phyloP scores from a whole-genome alignment of 2,888 invertebrate species.

The Arge pagana region DNA sequence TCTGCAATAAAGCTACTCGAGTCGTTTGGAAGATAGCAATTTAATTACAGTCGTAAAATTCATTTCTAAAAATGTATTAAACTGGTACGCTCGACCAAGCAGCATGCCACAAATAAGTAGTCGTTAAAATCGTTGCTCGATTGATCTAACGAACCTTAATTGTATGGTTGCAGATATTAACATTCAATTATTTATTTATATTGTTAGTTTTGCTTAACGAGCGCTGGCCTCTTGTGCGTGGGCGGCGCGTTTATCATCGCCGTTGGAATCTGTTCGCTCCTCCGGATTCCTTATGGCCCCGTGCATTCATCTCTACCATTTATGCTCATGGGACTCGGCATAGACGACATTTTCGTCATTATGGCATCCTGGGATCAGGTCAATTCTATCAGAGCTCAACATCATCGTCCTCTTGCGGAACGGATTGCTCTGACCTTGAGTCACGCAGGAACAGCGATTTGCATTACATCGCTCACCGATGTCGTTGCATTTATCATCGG shows the following conservation, averaged over 20 bases:
- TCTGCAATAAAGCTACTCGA: too few relatives aligned
- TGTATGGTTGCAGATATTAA: too few relatives aligned
- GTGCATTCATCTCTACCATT: conserved; percentile 83
- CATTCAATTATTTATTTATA: too few relatives aligned
- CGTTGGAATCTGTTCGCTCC: conserved; percentile 72
- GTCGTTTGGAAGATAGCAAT: too few relatives aligned
- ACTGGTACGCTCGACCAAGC: too few relatives aligned
- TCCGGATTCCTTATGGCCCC: conserved; percentile 77
- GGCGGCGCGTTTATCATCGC: conserved; percentile 75
- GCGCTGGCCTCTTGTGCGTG: conserved; percentile 72
- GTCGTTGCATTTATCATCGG: conserved; percentile 80
- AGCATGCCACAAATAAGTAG: too few relatives aligned
- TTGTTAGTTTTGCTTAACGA: conserved; percentile 70
- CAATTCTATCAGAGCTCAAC: conserved; percentile 61
- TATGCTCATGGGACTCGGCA: conserved; percentile 77
- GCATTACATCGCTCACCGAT: conserved; percentile 82
- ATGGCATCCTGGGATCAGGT: conserved; percentile 76
- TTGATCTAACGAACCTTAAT: too few relatives aligned
- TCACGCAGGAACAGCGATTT: conserved; percentile 83
- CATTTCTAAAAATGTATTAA: too few relatives aligned
- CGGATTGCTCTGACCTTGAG: conserved; percentile 73
- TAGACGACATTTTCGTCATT: conserved; percentile 87
- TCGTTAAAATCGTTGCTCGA: too few relatives aligned
- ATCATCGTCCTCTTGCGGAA: conserved; percentile 64
- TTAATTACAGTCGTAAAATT: too few relatives aligned